Evolutionary conservation across 92 coral and sea anemone genomes (phyloP).

Genomic region (Phenganax stokvisi): DNA sequence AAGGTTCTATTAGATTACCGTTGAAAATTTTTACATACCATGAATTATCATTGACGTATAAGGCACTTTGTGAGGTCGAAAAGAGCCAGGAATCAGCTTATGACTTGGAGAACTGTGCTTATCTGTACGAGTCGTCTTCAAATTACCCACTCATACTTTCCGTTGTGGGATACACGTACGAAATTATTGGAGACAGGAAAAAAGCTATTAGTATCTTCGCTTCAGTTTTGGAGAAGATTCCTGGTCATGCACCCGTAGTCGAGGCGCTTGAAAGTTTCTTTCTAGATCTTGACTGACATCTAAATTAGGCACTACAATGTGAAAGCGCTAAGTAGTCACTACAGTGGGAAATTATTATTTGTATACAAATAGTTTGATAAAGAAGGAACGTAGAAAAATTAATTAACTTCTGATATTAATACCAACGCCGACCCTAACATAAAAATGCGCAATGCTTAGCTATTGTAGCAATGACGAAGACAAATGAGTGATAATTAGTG

Average conservation of each 20-base stretch:
- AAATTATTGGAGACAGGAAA: slow-evolving; percentile 8
- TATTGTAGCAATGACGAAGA: too few species aligned
- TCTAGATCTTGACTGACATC: too few species aligned
- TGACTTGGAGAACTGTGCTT: slow-evolving; percentile 6
- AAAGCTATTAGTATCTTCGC: background rate
- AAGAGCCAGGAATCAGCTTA: slow-evolving; percentile 8
- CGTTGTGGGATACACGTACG: slow-evolving; percentile 14
- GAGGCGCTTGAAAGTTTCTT: slow-evolving; percentile 5
- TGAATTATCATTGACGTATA: background rate
- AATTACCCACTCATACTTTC: slow-evolving; percentile 1
- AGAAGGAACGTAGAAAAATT: too few species aligned
- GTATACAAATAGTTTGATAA: too few species aligned
- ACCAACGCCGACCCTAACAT: too few species aligned
- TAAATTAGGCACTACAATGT: too few species aligned
- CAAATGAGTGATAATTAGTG: too few species aligned
- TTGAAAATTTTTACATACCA: slow-evolving; percentile 17
- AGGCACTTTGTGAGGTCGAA: background rate
- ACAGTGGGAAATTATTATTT: too few species aligned
- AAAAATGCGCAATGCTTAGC: too few species aligned
- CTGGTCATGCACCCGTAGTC: slow-evolving; percentile 9
- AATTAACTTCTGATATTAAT: too few species aligned
- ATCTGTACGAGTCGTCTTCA: background rate
- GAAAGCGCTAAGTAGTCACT: too few species aligned
- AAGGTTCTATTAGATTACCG: background rate
- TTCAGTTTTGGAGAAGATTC: slow-evolving; percentile 2